Base-by-base conservation (phyloP, 2,797 vertebrate genomes). In the Florisuga fusca region DNA sequence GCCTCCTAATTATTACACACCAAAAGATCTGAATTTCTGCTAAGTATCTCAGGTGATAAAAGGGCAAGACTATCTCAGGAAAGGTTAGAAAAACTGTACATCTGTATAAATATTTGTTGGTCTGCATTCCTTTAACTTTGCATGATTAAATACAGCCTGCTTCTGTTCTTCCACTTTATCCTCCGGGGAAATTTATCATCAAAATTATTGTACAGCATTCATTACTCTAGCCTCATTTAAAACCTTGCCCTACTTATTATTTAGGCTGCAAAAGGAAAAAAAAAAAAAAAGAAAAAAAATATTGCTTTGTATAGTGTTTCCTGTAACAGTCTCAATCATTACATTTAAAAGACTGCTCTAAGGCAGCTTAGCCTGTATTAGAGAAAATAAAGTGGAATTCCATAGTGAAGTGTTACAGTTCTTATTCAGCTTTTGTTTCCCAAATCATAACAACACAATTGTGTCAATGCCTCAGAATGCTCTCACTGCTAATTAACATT, bases 211-310 rank as follows among this genome's bases (percentile, higher is more conserved):
- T 96, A 95, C 89, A 83, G 93, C 90, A 92, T 93, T 96, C 95
- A 96, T 96, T 97, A 96, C 93, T 95, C 87, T 82, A 95, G 87
- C 93, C 90, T 96, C 95, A 96, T 96, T 96, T 96, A 95, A 95
- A 97, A 97, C 82, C 90, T 96, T 96, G 95, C 90, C 95, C 91
- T 96, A 96, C 96, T 97, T 97, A 97, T 96, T 97, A 97, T 96
- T 97, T 96, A 96, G 94, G 89, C 89, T 94, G 91, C 2, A 91
- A 53, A 89, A 91, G 92, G 91, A 38, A 38, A 38, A 72, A 61
- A 80, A 78, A 93, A 83, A 81, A 84, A 57, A 61, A 80, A 78
- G 12, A 72, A 61, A 80, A 78, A 93, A 84, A 81, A 84, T 3
- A 50, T 54, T 93, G 94, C 94, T 94, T 90, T 91, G 63, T 94